Evolutionary conservation across 2,888 invertebrate genomes (phyloP), one percentile per base, ranked within the genome.

Genomic region (Deroplatys truncata): DNA sequence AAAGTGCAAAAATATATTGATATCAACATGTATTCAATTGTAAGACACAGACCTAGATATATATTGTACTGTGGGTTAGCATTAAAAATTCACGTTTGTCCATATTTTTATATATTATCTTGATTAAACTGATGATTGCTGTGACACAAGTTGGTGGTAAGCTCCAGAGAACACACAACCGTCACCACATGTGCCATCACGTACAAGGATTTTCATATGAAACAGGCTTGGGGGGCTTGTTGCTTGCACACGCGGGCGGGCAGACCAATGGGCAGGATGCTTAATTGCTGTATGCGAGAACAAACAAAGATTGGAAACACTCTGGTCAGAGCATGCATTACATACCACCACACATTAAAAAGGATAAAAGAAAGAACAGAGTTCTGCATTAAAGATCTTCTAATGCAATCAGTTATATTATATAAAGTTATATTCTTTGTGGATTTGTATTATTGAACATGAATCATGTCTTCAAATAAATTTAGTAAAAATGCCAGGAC

Each of bases 201-300:
- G 83, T 83, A 87, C 83, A 43, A 29, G 56, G 29, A 25, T 87
- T 82, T 87, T 82, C 87, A 28, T 87, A 87, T 82, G 82, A 87
- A 29, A 82, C 87, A 82, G 87, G 82, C 87, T 87, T 82, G 43
- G 87, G 87, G 87, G 87, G 31, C 72, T 86, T 87, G 87, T 82
- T 83, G 87, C 86, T 87, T 87, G 87, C 87, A 87, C 87, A 87
- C 87, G 82, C 10, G 35, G 87, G 31, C 87, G 28, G 25, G 56
- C 56, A 72, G 87, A 35, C 87, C 82, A 87, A 87, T 89, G 89
- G 89, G 84, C 72, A 87, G 84, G 86, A 88, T 49, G 72, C 85
- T 89, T 89, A 88, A 87, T 87, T 88, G 87, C 89, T 89, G 89
- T 89, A 87, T 88, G 87, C 31, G 72, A 88, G 84, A 89, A 89